Conservation (phyloP, 1,140 invertebrate genomes). For the Cotesia vestalis region DNA sequence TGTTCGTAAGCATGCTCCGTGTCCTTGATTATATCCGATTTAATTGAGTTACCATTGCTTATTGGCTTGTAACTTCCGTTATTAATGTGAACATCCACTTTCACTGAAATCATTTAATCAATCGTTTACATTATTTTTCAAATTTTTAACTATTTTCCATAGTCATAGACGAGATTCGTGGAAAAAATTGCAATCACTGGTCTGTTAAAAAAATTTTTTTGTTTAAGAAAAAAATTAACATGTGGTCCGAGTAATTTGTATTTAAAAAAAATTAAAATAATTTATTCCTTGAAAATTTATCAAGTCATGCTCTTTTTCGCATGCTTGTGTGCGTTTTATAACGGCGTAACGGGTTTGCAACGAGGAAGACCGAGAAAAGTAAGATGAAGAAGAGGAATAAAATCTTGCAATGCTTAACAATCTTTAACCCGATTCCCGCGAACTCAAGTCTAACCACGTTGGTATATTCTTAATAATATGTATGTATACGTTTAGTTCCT, state of each 20-base stretch:
- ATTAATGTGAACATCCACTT: conserved; percentile 65
- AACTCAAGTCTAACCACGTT: conserved; percentile 20
- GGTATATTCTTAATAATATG: conserved; percentile 3
- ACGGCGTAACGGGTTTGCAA: conserved; percentile 40
- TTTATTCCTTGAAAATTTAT: neutral
- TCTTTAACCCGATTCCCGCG: conserved; percentile 37
- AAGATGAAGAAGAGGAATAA: neutral
- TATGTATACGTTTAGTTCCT: neutral
- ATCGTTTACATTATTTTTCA: neutral
- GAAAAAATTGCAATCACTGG: too few relatives aligned
- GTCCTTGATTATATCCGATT: conserved; percentile 57
- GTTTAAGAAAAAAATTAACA: too few relatives aligned
- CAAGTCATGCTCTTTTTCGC: conserved; percentile 25
- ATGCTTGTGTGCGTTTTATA: conserved; percentile 31
- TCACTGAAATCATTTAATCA: conserved; percentile 54
- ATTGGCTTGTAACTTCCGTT: conserved; percentile 55
- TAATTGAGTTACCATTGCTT: conserved; percentile 55
- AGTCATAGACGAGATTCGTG: too few relatives aligned
- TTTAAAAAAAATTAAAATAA: neutral
- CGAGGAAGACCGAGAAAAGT: conserved; percentile 1
- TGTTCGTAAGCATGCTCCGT: conserved; percentile 64
- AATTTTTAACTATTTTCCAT: neutral
- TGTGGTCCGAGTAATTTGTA: neutral
- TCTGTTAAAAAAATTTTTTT: too few relatives aligned
- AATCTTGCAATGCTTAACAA: conserved; percentile 28